Conservation (phyloP, 2,888 invertebrate species). For the Apamea anceps region DNA sequence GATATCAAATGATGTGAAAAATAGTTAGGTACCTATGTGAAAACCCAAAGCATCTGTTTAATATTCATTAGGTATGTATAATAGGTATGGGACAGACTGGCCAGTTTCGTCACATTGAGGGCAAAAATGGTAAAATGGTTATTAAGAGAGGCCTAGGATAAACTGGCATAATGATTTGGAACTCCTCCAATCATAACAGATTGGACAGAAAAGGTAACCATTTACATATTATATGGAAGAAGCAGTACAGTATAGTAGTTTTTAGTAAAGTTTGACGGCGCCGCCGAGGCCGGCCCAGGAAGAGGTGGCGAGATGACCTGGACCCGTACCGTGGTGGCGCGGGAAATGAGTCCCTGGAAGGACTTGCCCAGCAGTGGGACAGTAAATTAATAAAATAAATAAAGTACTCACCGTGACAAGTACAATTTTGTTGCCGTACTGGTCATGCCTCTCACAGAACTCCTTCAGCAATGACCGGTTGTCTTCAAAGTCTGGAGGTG, state of each 20-base stretch:
- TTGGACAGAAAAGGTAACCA: not conserved
- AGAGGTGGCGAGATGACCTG: not conserved
- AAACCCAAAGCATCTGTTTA: not conserved
- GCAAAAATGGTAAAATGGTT: too few relatives aligned
- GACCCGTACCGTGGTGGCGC: not conserved
- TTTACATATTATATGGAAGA: not conserved
- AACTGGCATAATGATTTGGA: not conserved
- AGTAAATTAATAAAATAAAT: not conserved
- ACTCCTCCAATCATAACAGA: too few relatives aligned
- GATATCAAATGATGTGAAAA: not conserved
- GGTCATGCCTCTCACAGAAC: slow-evolving; percentile 93
- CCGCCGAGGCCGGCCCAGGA: not conserved
- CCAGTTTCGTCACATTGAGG: too few relatives aligned
- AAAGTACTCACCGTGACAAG: slow-evolving; percentile 93
- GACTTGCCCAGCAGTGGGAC: not conserved
- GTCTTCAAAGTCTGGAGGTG: slow-evolving; percentile 94
- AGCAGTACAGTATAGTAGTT: too few relatives aligned
- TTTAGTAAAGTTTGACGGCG: not conserved
- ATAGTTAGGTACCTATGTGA: not conserved
- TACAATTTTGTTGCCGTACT: slow-evolving; percentile 93
- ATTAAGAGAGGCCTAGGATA: not conserved
- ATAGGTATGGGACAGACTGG: not conserved
- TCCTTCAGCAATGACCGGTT: slow-evolving; percentile 93
- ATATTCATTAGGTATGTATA: not conserved
- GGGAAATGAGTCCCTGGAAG: not conserved